Percentiles rank a stretch among this genome's conserved stretches.
Conservation (phyloP, 2,113 vertebrate genomes). For the Ptilorrhoa leucosticta region DNA sequence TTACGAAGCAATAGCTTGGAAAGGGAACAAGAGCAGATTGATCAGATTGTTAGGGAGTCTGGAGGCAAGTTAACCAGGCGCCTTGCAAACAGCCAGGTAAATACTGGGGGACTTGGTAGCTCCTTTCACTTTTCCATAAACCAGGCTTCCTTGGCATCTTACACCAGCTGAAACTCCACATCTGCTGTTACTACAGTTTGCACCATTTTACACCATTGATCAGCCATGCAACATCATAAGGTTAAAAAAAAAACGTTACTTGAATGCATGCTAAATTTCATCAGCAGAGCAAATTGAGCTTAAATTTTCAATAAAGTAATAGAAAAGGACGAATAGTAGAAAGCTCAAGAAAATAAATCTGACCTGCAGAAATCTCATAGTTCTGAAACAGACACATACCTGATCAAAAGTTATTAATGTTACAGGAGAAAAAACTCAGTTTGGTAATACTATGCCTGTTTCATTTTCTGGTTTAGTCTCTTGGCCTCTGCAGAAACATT, state of each 20-base stretch:
- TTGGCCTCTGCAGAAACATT: not conserved
- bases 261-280: not conserved
- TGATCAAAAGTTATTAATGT: not conserved
- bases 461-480: not conserved
- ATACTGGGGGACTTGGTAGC: not conserved
- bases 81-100: slow-evolving; percentile 84
- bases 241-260: not conserved
- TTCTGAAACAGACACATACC: not conserved
- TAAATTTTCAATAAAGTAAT: not conserved
- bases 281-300: not conserved
- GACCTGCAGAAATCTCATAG: not conserved
- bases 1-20: slow-evolving; percentile 74
- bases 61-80: slow-evolving; percentile 89
- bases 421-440: not conserved
- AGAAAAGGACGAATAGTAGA: not conserved
- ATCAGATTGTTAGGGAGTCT: slow-evolving; percentile 87
- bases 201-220: not conserved
- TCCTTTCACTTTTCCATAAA: not conserved
- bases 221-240: rapidly evolving
- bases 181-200: not conserved
- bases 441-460: not conserved
- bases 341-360: not conserved
- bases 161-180: not conserved
- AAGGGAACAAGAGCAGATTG: slow-evolving; percentile 89
- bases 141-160: not conserved